phyloP scores from a whole-genome alignment of 2,797 vertebrate genomes.

The Pseudomugil tenellus region DNA sequence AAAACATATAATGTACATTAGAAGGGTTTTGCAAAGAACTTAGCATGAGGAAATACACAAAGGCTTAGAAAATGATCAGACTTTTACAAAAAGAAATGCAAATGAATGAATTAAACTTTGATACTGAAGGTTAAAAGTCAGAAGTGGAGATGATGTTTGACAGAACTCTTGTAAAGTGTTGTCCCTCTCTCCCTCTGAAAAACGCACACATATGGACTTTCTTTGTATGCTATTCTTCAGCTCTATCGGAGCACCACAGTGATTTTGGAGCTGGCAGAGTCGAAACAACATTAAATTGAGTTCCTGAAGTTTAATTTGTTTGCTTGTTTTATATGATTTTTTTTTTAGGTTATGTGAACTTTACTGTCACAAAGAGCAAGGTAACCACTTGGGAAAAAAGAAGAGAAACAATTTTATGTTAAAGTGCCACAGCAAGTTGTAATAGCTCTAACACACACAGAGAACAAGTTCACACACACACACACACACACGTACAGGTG shows the following conservation, averaged over 20 bases:
- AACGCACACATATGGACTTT: constrained; percentile 1
- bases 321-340: neutral
- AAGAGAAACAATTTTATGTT: constrained; percentile 47
- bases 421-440: constrained; percentile 59
- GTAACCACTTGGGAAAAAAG: neutral
- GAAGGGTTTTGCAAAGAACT: neutral
- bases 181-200: neutral
- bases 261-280: constrained; percentile 23
- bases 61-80: neutral
- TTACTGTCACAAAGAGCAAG: neutral
- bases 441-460: constrained; percentile 37
- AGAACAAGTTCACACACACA: constrained; percentile 21
- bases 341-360: neutral
- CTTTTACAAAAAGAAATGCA: neutral
- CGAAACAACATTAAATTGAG: neutral
- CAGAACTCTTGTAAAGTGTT: neutral
- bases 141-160: neutral
- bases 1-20: neutral
- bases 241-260: constrained; percentile 20
- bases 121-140: neutral
- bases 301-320: constrained; percentile 14
- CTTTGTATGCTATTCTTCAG: constrained; percentile 46
- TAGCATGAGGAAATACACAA: neutral
- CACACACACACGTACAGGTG: constrained; percentile 64
- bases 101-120: neutral